These are phyloP conservation scores for Agonum fuliginosum DNA, from an alignment of 2,888 invertebrate genomes.

Conservation along the genomic window DNA sequence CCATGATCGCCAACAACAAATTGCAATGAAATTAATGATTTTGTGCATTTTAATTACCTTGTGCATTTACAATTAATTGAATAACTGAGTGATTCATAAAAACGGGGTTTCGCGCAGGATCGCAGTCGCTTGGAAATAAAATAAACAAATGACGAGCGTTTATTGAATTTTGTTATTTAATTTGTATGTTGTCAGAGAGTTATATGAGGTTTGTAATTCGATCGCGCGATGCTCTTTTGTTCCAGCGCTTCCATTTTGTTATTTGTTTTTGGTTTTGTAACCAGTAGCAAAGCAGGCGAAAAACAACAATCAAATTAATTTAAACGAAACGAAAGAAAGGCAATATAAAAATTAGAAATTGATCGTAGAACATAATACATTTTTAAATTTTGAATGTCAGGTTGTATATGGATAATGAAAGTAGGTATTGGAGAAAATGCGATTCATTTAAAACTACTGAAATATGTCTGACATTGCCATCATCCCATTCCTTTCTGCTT, in stretches of 20 bases:
- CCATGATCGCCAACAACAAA: neutral
- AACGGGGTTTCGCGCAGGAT: constrained; percentile 4
- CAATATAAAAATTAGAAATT: no score
- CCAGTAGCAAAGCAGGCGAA: neutral
- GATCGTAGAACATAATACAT: no score
- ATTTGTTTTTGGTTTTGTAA: constrained; percentile 7
- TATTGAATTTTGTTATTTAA: constrained; percentile 45
- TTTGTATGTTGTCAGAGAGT: constrained; percentile 7
- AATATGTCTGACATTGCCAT: no score
- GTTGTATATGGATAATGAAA: no score
- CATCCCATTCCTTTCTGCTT: no score
- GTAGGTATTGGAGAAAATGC: no score
- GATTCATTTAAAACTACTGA: no score
- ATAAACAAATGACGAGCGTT: constrained; percentile 41
- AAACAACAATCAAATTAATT: no score
- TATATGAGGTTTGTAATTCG: constrained; percentile 37
- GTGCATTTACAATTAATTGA: constrained; percentile 36
- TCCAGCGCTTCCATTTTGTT: neutral
- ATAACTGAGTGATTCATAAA: constrained; percentile 43
- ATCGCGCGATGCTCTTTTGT: constrained; percentile 22
- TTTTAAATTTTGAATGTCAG: no score
- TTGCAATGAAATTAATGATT: constrained; percentile 22
- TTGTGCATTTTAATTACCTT: constrained; percentile 33
- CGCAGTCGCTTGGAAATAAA: constrained; percentile 28
- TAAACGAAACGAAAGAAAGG: no score